These are phyloP conservation scores for Cyaniris semiargus DNA, from an alignment of 2,888 invertebrate genomes.

Conservation along the genomic window DNA sequence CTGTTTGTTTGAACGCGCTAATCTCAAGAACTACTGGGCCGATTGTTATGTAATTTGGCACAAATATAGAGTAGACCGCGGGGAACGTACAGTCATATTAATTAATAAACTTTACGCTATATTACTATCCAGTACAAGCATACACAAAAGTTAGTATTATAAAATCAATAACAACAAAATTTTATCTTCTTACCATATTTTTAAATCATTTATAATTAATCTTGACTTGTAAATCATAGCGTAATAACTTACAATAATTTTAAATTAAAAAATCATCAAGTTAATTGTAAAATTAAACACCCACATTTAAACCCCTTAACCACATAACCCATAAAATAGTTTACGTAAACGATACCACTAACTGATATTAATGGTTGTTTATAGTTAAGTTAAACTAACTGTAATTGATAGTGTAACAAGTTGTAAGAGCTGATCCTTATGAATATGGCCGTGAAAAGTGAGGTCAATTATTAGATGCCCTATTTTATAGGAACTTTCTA, in stretches of 20 bases:
- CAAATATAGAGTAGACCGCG: too few species aligned
- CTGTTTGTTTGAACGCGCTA: too few species aligned
- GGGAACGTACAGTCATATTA: too few species aligned
- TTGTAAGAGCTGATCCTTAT: conserved; percentile 22
- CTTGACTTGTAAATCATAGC: background rate
- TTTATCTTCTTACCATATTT: too few species aligned
- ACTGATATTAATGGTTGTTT: conserved; percentile 78
- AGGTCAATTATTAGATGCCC: background rate
- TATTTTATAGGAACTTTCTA: background rate
- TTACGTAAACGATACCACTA: conserved; percentile 69
- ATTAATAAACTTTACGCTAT: too few species aligned
- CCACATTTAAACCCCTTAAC: conserved; percentile 69
- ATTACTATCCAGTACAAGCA: too few species aligned
- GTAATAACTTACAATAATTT: conserved; percentile 53
- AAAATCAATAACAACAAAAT: too few species aligned
- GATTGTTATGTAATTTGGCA: too few species aligned
- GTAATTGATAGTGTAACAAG: conserved; percentile 60
- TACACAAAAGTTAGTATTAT: too few species aligned
- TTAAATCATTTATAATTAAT: background rate
- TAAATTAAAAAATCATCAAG: conserved; percentile 57
- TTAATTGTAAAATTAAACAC: conserved; percentile 48
- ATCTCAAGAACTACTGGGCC: too few species aligned
- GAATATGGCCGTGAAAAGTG: conserved; percentile 1
- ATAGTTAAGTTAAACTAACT: conserved; percentile 57
- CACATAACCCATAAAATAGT: conserved; percentile 75